Conservation (phyloP, 2,113 vertebrate genomes). For the Brienomyrus longianalis region DNA sequence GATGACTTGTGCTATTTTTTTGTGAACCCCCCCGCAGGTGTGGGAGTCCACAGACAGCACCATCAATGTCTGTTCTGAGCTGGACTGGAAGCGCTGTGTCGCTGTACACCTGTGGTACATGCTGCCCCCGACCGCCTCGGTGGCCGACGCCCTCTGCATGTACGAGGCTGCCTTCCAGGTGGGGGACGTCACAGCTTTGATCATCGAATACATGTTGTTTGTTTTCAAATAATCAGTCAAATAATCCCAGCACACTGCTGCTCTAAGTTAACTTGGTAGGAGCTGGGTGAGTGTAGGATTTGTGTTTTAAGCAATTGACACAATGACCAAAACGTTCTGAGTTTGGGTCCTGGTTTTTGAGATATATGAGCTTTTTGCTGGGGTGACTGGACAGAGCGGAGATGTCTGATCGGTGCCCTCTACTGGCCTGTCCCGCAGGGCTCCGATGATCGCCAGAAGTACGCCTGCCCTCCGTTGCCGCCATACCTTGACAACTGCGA, state of each 20-base stretch:
- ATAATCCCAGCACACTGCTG: too few relatives aligned
- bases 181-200: neutral
- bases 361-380: neutral
- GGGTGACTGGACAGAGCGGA: neutral
- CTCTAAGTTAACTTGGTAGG: neutral
- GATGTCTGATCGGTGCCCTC: neutral
- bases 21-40: constrained; percentile 57
- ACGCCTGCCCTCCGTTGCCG: constrained; percentile 79
- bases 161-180: constrained; percentile 89
- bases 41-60: constrained; percentile 74
- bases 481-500: constrained; percentile 70
- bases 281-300: neutral
- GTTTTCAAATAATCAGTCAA: too few relatives aligned
- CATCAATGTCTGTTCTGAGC: constrained; percentile 75
- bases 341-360: neutral
- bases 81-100: constrained; percentile 90
- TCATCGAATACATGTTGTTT: too few relatives aligned
- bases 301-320: neutral
- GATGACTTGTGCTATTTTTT: neutral
- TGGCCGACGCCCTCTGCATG: constrained; percentile 72
- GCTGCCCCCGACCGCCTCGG: constrained; percentile 82
- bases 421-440: constrained; percentile 50
- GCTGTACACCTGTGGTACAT: constrained; percentile 93
- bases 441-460: constrained; percentile 60
- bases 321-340: neutral